A percentile compares a stretch with the other conserved stretches of the same genome.
These are phyloP conservation scores for Nymphalis polychloros DNA, from an alignment of 2,888 invertebrate genomes.

Conservation along the genomic window DNA sequence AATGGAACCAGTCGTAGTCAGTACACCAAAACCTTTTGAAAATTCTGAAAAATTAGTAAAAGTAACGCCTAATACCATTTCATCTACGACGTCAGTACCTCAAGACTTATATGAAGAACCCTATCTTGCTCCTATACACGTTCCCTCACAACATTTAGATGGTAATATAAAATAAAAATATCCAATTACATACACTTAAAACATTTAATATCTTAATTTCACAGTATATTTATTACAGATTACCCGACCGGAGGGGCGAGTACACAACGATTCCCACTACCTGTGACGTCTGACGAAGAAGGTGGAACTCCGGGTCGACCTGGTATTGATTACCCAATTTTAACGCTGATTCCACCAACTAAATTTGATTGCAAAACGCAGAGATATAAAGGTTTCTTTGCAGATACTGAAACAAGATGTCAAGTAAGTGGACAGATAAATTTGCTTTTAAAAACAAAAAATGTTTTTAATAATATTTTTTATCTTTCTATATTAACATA, in stretches of 20 bases:
- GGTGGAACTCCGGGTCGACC: slow-evolving; percentile 85
- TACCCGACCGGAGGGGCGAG: slow-evolving; percentile 52
- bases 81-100: slow-evolving; percentile 49
- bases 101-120: slow-evolving; percentile 60
- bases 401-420: slow-evolving; percentile 92
- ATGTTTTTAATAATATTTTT: not conserved
- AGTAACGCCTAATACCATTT: slow-evolving; percentile 52
- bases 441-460: not conserved
- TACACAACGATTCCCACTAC: slow-evolving; percentile 69
- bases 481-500: not conserved
- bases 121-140: slow-evolving; percentile 63
- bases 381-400: slow-evolving; percentile 94
- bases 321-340: slow-evolving; percentile 90
- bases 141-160: slow-evolving; percentile 73
- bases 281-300: slow-evolving; percentile 74
- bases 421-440: slow-evolving; percentile 81
- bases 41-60: slow-evolving; percentile 47
- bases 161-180: slow-evolving; percentile 49
- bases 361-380: slow-evolving; percentile 91
- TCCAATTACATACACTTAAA: not conserved
- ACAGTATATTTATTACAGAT: slow-evolving; percentile 45
- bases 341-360: slow-evolving; percentile 88
- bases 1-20: slow-evolving; percentile 59
- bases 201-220: not conserved
- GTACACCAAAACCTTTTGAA: slow-evolving; percentile 66